Conservation (phyloP, 2,113 vertebrate species). For the Labrus mixtus region DNA sequence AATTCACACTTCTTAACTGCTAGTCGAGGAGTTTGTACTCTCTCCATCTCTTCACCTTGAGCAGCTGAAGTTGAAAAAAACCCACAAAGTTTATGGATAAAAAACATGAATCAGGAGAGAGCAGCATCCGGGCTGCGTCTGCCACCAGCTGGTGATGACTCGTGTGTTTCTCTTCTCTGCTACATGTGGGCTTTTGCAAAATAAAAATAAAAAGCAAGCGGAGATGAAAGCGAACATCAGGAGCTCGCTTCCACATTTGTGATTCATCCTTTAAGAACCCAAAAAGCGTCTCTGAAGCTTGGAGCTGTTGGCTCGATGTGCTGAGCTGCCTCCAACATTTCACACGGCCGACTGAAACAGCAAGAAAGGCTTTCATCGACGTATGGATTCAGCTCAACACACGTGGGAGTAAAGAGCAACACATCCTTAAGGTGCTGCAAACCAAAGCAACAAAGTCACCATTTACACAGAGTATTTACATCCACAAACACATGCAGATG, state of each 20-base stretch:
- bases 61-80: not conserved
- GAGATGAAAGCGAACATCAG: not conserved
- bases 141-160: not conserved
- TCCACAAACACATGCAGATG: not conserved
- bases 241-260: not conserved
- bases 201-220: not conserved
- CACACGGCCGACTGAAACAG: not conserved
- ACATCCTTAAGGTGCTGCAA: not conserved
- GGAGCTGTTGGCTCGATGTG: not conserved
- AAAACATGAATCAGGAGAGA: not conserved
- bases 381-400: not conserved
- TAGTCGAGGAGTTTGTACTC: too few relatives aligned
- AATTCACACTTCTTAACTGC: too few relatives aligned
- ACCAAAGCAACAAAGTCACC: not conserved
- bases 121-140: not conserved
- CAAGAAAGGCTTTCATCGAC: not conserved
- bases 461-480: not conserved
- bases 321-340: not conserved
- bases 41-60: not conserved
- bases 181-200: not conserved
- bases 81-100: not conserved
- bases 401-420: not conserved
- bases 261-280: not conserved
- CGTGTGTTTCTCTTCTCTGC: not conserved
- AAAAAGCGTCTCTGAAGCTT: not conserved